Evolutionary conservation across 1,140 invertebrate genomes (phyloP), one percentile per base, ranked within the genome.

Genomic region (Nebria ingens): DNA sequence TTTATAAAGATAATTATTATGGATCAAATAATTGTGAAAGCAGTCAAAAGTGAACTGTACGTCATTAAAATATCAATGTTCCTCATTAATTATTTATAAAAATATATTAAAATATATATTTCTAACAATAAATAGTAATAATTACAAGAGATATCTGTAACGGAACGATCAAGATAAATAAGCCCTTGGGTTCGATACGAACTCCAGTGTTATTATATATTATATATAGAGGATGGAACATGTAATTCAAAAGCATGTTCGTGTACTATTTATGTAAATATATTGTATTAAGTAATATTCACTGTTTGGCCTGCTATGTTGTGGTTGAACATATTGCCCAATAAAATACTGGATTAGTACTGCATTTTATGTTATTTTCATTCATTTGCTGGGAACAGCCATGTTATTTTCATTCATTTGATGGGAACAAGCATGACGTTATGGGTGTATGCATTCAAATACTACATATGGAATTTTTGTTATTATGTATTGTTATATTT

Each of bases 291-390:
- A 45, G 40, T 45, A 65, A 68, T 65, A 55, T 61, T 65, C 62
- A 68, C 62, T 68, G 64, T 65, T 68, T 68, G 66, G 66, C 64
- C 65, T 66, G 66, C 66, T 68, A 65, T 68, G 66, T 68, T 68
- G 65, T 68, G 65, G 66, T 68, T 66, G 61, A 68, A 68, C 66
- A 61, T 61, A 62, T 65, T 57, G 64, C 64, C 66, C 63, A 68
- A 68, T 68, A 59, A 45, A 45, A 59, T 56, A 59, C 54, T 59
- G 58, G 54, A 59, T 54, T 59, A 56, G 49, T 56, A 56, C 15
- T 45, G 6, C 40, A 11, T 45, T 45, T 12, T 17, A 12, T 45
- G 25, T 9, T n/a, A 6, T 9, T 34, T 34, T 34, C 25, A 34
- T 34, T 34, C 25, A 34, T 34, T 9, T 34, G 25, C 25, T n/a